Base-by-base conservation (phyloP, 1,140 invertebrate genomes). In the Bemisia tabaci region DNA sequence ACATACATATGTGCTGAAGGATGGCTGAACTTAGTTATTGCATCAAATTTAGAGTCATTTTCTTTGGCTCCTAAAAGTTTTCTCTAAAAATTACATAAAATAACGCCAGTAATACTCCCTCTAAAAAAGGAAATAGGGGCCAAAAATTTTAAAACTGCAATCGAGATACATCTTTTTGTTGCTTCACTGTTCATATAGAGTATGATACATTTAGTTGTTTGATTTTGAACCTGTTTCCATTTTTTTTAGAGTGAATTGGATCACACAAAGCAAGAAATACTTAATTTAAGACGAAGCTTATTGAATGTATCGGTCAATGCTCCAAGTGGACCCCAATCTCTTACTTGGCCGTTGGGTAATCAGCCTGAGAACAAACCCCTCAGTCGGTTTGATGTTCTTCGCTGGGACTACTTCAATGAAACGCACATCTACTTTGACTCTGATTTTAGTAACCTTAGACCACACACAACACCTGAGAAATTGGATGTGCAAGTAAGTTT, bases 341-440 rank as follows among this genome's bases (percentile, higher is more conserved):
- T 72, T n/a, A 75, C 79, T 0, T 95, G 92, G 92, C 93, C 92
- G 1, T 75, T 89, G 67, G 92, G 92, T n/a, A 85, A 87, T 73
- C 82, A 85, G 33, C 79, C 82, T 27, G 81, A 81, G 1, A 85
- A 83, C 68, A 83, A 82, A 68, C 86, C 90, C 9, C 79, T 81
- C 22, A 86, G 83, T 70, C 84, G 94, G 67, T 95, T 94, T 80
- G 92, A 95, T 79, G 82, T 95, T 65, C 80, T 92, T 23, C 83
- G 83, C 25, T 95, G 91, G 89, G 84, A 87, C 24, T 87, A 89
- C 74, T 91, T 96, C 73, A 94, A 94, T 74, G 79, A 79, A 59
- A 87, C 87, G n/a, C 87, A 94, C 75, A 82, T 88, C 22, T 92
- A 87, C 74, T 81, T 89, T 72, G 82, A 85, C 5, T 84, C 84